A percentile compares a stretch with the other conserved stretches of the same genome.
These are phyloP conservation scores for Motacilla alba DNA, from an alignment of 2,113 vertebrate species.

Conservation along the genomic window DNA sequence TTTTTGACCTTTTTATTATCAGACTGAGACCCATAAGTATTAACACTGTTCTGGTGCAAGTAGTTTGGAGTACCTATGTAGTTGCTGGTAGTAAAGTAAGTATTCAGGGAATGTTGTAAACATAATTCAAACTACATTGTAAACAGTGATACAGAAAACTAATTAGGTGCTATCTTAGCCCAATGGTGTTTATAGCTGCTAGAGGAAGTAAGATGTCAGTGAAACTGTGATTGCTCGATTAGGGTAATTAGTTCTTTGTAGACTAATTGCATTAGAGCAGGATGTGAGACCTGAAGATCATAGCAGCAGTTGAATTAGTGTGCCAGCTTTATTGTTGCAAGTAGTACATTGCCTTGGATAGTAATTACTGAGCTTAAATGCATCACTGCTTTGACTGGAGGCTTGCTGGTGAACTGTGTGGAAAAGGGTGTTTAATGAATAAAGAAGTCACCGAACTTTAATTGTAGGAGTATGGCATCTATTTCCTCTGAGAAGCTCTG, in stretches of 20 bases:
- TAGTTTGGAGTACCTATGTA: neutral
- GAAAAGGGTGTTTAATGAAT: conserved; percentile 32
- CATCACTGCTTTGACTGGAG: conserved; percentile 30
- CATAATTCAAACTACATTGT: conserved; percentile 74
- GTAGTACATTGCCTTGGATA: conserved; percentile 66
- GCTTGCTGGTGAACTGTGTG: conserved; percentile 22
- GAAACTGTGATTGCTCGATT: conserved; percentile 77
- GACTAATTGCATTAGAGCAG: conserved; percentile 80
- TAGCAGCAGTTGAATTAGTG: conserved; percentile 64
- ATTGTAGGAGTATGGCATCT: conserved; percentile 6
- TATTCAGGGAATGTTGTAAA: conserved; percentile 56
- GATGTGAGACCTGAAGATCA: conserved; percentile 76
- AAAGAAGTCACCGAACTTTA: conserved; percentile 1
- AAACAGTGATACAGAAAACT: conserved; percentile 72
- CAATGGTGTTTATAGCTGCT: conserved; percentile 77
- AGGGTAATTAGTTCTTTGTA: conserved; percentile 80
- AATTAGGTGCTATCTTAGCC: conserved; percentile 71
- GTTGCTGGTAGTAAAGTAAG: conserved; percentile 28
- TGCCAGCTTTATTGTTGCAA: conserved; percentile 48
- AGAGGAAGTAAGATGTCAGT: conserved; percentile 82
- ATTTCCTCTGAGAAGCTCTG: conserved; percentile 20
- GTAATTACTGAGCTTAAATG: conserved; percentile 69
- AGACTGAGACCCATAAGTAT: neutral
- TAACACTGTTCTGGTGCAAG: neutral
- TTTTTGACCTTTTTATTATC: neutral